Percentiles rank a stretch among this genome's conserved stretches.
These are phyloP conservation scores for Rotaria macrura DNA, from an alignment of 2,888 invertebrate species.

Conservation along the genomic window DNA sequence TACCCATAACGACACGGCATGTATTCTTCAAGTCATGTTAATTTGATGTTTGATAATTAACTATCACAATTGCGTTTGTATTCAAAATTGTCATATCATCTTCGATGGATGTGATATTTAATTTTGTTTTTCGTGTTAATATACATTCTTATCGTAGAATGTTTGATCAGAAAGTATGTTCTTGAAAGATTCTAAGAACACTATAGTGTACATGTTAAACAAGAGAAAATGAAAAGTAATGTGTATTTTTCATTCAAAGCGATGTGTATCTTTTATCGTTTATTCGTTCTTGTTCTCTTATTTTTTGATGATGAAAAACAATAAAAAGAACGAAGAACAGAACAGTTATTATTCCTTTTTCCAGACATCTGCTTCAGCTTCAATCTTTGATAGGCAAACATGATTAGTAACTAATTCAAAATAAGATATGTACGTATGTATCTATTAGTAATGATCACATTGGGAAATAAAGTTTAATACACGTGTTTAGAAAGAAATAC, in stretches of 20 bases:
- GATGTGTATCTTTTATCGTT: no score
- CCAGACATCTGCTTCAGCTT: not conserved
- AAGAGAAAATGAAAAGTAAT: no score
- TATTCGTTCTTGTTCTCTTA: no score
- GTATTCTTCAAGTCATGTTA: not conserved
- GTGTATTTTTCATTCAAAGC: not conserved
- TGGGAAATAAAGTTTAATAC: not conserved
- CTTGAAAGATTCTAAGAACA: not conserved
- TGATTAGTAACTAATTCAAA: not conserved
- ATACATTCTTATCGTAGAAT: not conserved
- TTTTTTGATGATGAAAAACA: no score
- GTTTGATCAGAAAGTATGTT: slow-evolving; percentile 13
- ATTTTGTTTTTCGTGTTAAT: not conserved
- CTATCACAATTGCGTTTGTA: not conserved
- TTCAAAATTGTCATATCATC: not conserved
- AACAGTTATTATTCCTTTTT: no score
- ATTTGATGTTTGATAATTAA: not conserved
- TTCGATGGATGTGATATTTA: not conserved
- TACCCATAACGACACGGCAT: slow-evolving; percentile 2
- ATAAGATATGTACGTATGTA: no score
- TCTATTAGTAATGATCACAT: not conserved
- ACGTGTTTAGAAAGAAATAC: no score
- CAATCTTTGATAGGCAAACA: not conserved
- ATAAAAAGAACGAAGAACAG: no score
- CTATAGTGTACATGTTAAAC: no score